These are phyloP conservation scores for Antechinus stuartii DNA, from an alignment of 2,113 vertebrate genomes.

Conservation along the genomic window DNA sequence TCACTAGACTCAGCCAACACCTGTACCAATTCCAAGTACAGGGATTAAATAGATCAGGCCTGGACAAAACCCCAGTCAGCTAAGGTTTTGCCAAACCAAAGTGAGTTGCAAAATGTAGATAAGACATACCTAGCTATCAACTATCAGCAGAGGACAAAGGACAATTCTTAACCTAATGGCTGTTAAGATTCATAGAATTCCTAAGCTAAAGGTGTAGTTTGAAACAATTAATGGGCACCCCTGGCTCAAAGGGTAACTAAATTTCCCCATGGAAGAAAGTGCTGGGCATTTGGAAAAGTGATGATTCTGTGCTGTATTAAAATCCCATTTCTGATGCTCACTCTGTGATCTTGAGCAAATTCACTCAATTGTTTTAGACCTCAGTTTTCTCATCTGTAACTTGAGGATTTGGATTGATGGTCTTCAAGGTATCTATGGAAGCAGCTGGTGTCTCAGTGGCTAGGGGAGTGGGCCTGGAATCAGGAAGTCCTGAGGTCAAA, in stretches of 20 bases:
- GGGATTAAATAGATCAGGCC: background rate
- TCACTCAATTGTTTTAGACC: background rate
- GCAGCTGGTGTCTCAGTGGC: background rate
- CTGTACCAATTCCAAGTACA: background rate
- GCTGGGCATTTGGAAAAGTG: background rate
- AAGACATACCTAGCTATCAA: background rate
- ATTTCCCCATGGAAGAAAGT: constrained; percentile 13
- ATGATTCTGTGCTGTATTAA: background rate
- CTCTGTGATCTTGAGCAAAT: background rate
- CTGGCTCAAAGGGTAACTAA: background rate
- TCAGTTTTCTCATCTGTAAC: background rate
- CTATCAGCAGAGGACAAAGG: background rate
- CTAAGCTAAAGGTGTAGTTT: background rate
- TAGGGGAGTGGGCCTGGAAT: background rate
- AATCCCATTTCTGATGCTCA: background rate
- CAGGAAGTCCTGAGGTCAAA: background rate
- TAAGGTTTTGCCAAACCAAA: background rate
- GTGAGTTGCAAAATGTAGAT: background rate
- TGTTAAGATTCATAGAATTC: background rate
- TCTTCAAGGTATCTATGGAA: background rate
- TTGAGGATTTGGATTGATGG: background rate
- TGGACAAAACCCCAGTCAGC: background rate
- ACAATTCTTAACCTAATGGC: background rate
- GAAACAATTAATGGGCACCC: background rate
- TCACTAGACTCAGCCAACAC: background rate